Percentiles rank a stretch among this genome's conserved stretches.
Conservation (phyloP, 2,113 vertebrate genomes). For the Zosterops hypoxanthus region DNA sequence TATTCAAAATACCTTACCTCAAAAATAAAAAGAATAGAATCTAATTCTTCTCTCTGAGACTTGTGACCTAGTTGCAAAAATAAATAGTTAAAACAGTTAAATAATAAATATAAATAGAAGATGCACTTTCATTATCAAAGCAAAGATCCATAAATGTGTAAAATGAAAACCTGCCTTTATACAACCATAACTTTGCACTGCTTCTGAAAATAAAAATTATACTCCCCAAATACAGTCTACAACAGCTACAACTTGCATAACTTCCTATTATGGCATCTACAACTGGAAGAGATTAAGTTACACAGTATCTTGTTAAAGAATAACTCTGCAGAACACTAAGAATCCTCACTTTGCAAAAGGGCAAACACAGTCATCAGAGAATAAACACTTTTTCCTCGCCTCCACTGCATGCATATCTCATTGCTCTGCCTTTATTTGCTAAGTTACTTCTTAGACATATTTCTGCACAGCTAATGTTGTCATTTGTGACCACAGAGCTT, state of each 20-base stretch:
- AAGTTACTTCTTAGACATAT: neutral
- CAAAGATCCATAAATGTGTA: neutral
- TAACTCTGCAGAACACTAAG: neutral
- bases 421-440: neutral
- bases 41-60: slow-evolving; percentile 97
- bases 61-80: slow-evolving; percentile 88
- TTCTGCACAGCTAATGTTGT: neutral
- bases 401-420: neutral
- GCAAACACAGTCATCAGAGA: neutral
- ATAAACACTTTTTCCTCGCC: neutral
- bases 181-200: neutral
- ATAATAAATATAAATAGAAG: slow-evolving; percentile 33
- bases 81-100: neutral
- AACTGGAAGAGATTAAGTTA: neutral
- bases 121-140: neutral
- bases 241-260: neutral
- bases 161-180: neutral
- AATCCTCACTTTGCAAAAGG: neutral
- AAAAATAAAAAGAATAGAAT: slow-evolving; percentile 99
- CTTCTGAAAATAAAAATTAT: neutral
- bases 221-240: neutral
- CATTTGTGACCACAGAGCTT: neutral
- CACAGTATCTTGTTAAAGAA: neutral
- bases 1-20: slow-evolving; percentile 82
- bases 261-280: neutral